Conservation (phyloP, 2,113 vertebrate species). For the Lontra canadensis region DNA sequence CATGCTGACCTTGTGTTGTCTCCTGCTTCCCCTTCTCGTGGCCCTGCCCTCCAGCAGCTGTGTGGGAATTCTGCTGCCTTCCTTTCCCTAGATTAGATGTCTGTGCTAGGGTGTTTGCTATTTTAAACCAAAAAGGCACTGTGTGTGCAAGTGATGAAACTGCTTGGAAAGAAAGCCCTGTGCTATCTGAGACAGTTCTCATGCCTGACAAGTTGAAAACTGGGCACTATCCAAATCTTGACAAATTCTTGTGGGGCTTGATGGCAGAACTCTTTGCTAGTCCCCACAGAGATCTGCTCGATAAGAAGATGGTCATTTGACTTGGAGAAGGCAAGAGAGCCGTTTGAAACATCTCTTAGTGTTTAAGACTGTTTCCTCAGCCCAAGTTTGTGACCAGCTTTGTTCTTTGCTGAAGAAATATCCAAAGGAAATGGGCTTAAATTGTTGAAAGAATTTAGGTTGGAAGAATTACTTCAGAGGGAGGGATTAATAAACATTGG, state of each 20-base stretch:
- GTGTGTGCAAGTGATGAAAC: background rate
- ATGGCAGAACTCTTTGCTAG: background rate
- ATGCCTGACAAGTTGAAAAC: background rate
- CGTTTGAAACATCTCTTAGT: background rate
- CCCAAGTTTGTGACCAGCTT: background rate
- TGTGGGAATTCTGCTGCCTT: background rate
- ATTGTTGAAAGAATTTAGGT: slow-evolving; percentile 31
- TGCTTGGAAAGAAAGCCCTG: background rate
- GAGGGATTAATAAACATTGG: background rate
- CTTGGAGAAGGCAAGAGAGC: background rate
- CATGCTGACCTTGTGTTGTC: background rate
- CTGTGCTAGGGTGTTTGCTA: background rate
- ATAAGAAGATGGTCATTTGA: background rate
- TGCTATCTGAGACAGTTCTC: background rate
- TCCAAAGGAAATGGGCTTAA: slow-evolving; percentile 43
- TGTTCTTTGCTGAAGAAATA: slow-evolving; percentile 29
- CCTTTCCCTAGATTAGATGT: background rate
- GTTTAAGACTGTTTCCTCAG: background rate
- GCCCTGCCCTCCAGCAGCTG: background rate
- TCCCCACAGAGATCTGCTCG: background rate
- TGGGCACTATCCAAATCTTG: background rate
- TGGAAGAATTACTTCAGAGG: slow-evolving; percentile 37
- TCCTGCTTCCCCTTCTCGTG: background rate
- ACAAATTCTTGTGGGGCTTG: background rate
- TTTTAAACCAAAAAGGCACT: slow-evolving; percentile 15